Base-by-base conservation (phyloP, 2,888 invertebrate genomes). In the Timema podura region DNA sequence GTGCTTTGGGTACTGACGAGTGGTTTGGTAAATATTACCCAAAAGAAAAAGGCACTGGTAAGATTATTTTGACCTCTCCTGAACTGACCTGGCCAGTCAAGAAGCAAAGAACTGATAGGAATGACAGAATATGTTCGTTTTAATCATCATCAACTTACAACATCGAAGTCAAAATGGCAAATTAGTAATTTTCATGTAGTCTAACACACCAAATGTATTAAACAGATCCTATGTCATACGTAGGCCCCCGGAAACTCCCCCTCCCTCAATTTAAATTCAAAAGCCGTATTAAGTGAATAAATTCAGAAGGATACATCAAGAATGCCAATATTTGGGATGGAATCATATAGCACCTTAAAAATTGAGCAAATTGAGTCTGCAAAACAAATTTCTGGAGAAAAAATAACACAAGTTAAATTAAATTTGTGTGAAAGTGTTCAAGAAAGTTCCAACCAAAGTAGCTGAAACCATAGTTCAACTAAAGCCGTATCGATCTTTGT, bases 291-390 rank as follows among this genome's bases (percentile, higher is more conserved):
- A 30, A 61, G 44, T 44, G 44, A 61, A 61, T 1, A 16, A 7
- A 61, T 44, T 61, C 2, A 61, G 61, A 44, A 44, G 13, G 5
- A 61, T 61, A 5, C 9, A 61, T 44, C n/a, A 61, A 61, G 44
- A 61, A 44, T 61, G 61, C 7, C 61, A 61, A 44, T 10, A 61
- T 9, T 61, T 61, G 61, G 44, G 30, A 61, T 44, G 44, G 44
- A 61, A 45, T 61, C 45, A 9, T 61, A 30, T 61, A 44, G 13
- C 15, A 61, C 7, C 5, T 61, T 61, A 16, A 61, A 16, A 30
- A 47, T 2, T 16, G 65, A 46, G 30, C 15, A n/a, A n/a, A 65
- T 65, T 49, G 49, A 65, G 65, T 48, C 48, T 49, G 65, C 48
- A 8, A 47, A 65, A 9, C 0, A 7, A 47, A 65, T 65, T 48